Evolutionary conservation across 2,888 invertebrate species (phyloP), one percentile per base, ranked within the genome.

Genomic region (Drosophila infuscata): DNA sequence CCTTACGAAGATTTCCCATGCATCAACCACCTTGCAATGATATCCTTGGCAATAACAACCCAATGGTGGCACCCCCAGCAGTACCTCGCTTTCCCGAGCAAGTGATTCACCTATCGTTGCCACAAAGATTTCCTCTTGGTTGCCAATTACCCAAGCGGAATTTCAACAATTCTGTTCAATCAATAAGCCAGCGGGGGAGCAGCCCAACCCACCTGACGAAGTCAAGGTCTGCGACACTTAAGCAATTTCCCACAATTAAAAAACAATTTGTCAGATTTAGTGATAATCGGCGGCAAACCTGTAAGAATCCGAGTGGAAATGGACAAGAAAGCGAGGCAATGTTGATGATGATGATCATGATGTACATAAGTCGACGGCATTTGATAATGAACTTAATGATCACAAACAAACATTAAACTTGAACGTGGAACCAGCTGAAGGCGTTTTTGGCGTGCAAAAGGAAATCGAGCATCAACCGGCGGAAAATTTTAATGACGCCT

Each of bases 401-500:
- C 67, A 60, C 53, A 60, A 75, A 67, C 70, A 74, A 81, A 67
- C 81, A 82, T 82, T 88, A 75, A 89, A 86, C 89, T 87, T 89
- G 85, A 86, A 86, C 81, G 82, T 70, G 68, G 75, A 58, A 54
- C 15, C 20, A 41, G 52, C 69, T 54, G 69, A 71, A 74, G 70
- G 73, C 70, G 79, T 71, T 79, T 72, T 71, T 79, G 74, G 79
- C 80, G 76, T 76, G 78, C 78, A 58, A 75, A 81, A 80, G 84
- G 81, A 85, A 88, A 90, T 87, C 53, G 78, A 85, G 79, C 90
- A 91, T 78, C 83, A 83, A 81, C 82, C 86, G 87, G 81, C 85
- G 83, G 87, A 88, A 81, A 84, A 88, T 85, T 87, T 83, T 88
- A 85, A 91, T 91, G 89, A 91, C 91, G 91, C 85, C 81, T 82